Base-by-base conservation (phyloP, 2,113 vertebrate species). In the Proteles cristata region DNA sequence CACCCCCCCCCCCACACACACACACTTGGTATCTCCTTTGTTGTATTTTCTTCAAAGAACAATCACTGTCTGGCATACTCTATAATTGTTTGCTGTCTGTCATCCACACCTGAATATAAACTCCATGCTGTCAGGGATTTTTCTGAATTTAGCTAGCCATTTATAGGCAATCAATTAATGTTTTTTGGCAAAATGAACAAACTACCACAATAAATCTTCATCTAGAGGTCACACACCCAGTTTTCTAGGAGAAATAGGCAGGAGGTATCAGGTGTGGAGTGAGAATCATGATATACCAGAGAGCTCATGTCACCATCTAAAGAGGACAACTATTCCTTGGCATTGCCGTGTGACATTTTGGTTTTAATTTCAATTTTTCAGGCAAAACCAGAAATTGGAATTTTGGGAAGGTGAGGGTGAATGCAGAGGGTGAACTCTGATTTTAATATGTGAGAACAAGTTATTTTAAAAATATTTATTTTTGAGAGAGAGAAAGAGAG, bases 181-280 rank as follows among this genome's bases (percentile, higher is more conserved):
- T 84, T 88, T 88, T 76, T 11, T 90, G 76, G n/a, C 2, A 87
- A 90, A 91, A 93, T 48, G 14, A 87, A 92, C 11, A 69, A 66
- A 48, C 12, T 69, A 2, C n/a, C 65, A 86, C 68, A 74, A 84
- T 66, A 63, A 71, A 68, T 26, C 50, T 68, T 50, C 21, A 50
- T 17, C 26, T 68, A 66, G 68, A 91, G 33, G 16, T 83, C 63
- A 88, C 76, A 85, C 28, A 53, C 58, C 16, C 35, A 66, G 58
- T 88, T 84, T 84, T 16, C 21, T 43, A 28, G 26, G 74, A 50
- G 15, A 55, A 81, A 82, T 21, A 45, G 35, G 5, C 31, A 84
- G 39, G 26, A 43, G 58, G 84, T 28, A 50, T 26, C 65, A 66
- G 15, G 25, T 19, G 26, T 15, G 5, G 28, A 45, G 1, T 43